Evolutionary conservation across 2,113 vertebrate genomes (phyloP).

Genomic region (Recurvirostra avosetta): DNA sequence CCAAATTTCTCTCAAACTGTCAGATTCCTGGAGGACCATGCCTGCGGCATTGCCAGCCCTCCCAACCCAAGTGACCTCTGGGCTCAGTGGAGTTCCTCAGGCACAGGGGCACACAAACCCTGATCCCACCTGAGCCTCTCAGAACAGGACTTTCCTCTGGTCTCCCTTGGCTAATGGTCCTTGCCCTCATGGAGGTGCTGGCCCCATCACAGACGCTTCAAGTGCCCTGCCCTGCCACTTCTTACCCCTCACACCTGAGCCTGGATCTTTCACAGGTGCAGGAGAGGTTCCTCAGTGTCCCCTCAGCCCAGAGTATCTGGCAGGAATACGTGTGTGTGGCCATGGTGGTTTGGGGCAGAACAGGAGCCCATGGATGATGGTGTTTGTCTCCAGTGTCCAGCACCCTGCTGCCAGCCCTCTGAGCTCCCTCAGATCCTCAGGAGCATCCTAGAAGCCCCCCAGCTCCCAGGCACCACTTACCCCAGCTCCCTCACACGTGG

Average conservation of each 20-base stretch:
- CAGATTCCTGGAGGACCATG: background rate
- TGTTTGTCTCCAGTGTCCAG: background rate
- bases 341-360: background rate
- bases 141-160: background rate
- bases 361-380: background rate
- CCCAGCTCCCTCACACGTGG: background rate
- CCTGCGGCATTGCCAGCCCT: background rate
- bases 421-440: background rate
- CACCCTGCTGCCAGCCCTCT: background rate
- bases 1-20: conserved; percentile 6
- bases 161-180: background rate
- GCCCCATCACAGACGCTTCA: background rate
- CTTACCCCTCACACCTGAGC: background rate
- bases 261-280: background rate
- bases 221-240: background rate
- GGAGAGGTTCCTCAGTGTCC: background rate
- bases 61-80: background rate
- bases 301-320: background rate
- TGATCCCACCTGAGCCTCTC: background rate
- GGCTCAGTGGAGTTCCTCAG: background rate
- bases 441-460: background rate
- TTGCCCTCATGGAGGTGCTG: background rate
- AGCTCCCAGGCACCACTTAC: background rate
- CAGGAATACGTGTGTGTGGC: accelerated
- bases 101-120: background rate